Conservation (phyloP, 1,140 invertebrate species). For the Cydia pomonella region DNA sequence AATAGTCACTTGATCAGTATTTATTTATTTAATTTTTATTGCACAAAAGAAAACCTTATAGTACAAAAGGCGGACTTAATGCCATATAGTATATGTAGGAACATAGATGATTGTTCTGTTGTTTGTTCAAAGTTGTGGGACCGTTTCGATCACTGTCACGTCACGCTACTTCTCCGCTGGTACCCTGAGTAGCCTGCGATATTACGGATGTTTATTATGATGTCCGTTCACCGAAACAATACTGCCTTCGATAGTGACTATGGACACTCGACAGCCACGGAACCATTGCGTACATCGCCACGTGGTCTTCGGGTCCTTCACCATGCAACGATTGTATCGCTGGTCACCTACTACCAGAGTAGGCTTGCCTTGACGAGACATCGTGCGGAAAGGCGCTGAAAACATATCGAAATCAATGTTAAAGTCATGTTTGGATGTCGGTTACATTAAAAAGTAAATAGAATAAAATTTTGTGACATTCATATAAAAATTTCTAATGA, state of each 20-base stretch:
- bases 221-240: neutral
- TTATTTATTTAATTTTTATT: too few relatives aligned
- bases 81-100: too few relatives aligned
- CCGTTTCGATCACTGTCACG: too few relatives aligned
- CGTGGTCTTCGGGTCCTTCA: slow-evolving; percentile 41
- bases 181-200: too few relatives aligned
- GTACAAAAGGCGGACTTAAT: too few relatives aligned
- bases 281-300: slow-evolving; percentile 7
- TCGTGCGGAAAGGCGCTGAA: slow-evolving; percentile 7
- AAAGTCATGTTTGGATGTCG: neutral
- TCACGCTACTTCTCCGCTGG: neutral
- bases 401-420: neutral
- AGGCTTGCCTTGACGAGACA: slow-evolving; percentile 41
- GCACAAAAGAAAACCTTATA: too few relatives aligned
- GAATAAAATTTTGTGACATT: neutral
- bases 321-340: slow-evolving; percentile 52
- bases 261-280: neutral
- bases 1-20: too few relatives aligned
- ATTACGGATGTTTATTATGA: neutral
- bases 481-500: too few relatives aligned
- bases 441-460: neutral
- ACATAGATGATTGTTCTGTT: too few relatives aligned
- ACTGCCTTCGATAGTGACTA: neutral
- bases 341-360: slow-evolving; percentile 45
- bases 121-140: too few relatives aligned